Base-by-base conservation (phyloP, 2,888 invertebrate species). In the Melanotus villosus region DNA sequence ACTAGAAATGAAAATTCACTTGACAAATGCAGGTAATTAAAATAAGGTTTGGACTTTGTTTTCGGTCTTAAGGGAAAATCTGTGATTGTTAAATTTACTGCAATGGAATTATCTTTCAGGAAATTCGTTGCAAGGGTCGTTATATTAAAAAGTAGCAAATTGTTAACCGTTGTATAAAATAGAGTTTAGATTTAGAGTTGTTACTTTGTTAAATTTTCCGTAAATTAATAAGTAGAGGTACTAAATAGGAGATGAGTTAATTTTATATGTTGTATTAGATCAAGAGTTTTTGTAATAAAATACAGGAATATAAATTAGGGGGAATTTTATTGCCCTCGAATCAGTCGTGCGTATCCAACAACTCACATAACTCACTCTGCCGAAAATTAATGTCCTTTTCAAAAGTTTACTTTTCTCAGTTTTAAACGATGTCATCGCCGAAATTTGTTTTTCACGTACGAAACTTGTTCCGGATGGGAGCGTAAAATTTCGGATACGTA, bases 191-290 rank as follows among this genome's bases (percentile, higher is more conserved):
- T 36, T 7, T 64, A 64, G 68, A 52, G 36, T 64, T 58, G 58
- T 64, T 38, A 58, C 64, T 68, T 68, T 64, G 68, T 68, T 68
- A 68, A 68, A 32, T 47, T 62, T 56, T 68, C 59, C 18, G 68
- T 64, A 63, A 19, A 19, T n/a, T 52, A 36, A 54, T 41, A 56
- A 16, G 57, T 52, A 57, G 60, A 47, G 45, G 23, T 47, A 57
- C 62, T 18, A 36, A n/a, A 41, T 38, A 68, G 56, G 43, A 45
- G 19, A 60, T 54, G 64, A 58, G 68, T 68, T 68, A 68, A 64
- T 68, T 68, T 68, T 68, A 64, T 68, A 68, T 68, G 68, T 68
- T 68, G 68, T 68, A 68, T 52, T 60, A 67, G 60, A 43, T 54
- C 21, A 19, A 50, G 30, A 59, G 34, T 63, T 68, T 68, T 56